These are phyloP conservation scores for Petrolisthes cinctipes DNA, from an alignment of 2,888 invertebrate genomes.

Conservation along the genomic window DNA sequence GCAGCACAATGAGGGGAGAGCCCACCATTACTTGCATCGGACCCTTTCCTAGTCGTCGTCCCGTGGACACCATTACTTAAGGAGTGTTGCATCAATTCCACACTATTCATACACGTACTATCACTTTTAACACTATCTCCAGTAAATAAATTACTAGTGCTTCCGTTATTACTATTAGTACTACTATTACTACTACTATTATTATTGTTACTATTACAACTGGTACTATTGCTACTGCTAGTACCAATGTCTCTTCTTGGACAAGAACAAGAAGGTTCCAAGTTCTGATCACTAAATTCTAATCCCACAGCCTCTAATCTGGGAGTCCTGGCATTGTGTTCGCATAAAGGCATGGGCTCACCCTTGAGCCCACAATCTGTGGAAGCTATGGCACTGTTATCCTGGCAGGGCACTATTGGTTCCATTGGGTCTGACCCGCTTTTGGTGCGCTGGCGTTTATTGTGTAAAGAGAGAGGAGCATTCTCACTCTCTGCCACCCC, in stretches of 20 bases:
- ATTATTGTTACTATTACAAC: conserved; percentile 33
- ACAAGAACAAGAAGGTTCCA: conserved; percentile 52
- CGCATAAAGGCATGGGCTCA: conserved; percentile 55
- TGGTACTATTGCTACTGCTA: conserved; percentile 35
- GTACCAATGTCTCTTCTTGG: conserved; percentile 34
- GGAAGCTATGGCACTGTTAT: conserved; percentile 42
- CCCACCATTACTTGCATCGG: conserved; percentile 42
- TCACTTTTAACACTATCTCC: conserved; percentile 43
- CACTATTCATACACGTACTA: conserved; percentile 37
- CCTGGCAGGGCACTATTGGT: conserved; percentile 32
- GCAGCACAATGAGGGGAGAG: conserved; percentile 62
- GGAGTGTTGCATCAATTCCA: conserved; percentile 28
- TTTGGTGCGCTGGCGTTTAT: conserved; percentile 62
- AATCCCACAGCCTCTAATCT: conserved; percentile 37
- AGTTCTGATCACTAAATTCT: conserved; percentile 29
- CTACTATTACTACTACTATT: conserved; percentile 31
- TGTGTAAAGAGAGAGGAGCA: conserved; percentile 49
- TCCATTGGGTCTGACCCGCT: conserved; percentile 60
- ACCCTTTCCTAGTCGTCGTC: background rate
- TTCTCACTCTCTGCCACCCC: conserved; percentile 50
- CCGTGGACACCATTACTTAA: conserved; percentile 40
- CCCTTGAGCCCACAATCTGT: conserved; percentile 42
- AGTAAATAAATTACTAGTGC: conserved; percentile 34
- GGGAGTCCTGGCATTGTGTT: conserved; percentile 56
- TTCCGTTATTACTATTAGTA: conserved; percentile 24